phyloP scores from a whole-genome alignment of 64 coral and sea anemone species.

The Trachythela sp. region DNA sequence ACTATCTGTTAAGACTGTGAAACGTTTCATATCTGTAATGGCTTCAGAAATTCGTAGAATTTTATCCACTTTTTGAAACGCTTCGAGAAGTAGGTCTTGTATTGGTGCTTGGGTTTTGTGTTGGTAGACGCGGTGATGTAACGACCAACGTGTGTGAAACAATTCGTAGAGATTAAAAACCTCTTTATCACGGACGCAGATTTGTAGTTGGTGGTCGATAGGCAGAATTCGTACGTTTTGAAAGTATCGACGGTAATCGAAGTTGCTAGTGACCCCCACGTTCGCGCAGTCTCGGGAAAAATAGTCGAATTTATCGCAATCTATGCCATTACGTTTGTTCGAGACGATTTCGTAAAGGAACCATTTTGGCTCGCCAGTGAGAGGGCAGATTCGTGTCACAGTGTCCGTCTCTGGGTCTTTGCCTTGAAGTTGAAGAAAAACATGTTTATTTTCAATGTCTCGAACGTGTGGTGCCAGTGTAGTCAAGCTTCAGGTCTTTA shows the following conservation, averaged over 20 bases:
- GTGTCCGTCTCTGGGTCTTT: not conserved
- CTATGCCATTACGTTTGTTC: constrained; percentile 96
- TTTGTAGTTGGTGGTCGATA: constrained; percentile 66
- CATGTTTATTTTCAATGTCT: not conserved
- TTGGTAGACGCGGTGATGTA: constrained; percentile 85
- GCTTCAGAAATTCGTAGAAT: not conserved
- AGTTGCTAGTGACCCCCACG: constrained; percentile 75
- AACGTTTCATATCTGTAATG: not conserved
- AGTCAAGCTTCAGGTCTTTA: no score
- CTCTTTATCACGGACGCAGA: constrained; percentile 94
- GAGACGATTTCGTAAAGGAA: constrained; percentile 77
- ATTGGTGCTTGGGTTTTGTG: constrained; percentile 91
- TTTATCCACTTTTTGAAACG: not conserved
- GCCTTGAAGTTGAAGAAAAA: not conserved
- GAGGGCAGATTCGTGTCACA: not conserved
- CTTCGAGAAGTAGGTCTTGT: constrained; percentile 44
- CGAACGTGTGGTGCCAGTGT: not conserved
- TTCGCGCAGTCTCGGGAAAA: constrained; percentile 83
- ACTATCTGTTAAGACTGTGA: not conserved
- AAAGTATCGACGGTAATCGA: constrained; percentile 91
- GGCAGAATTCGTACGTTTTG: constrained; percentile 73
- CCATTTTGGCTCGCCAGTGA: not conserved
- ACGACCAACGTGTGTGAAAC: constrained; percentile 77
- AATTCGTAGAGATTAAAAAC: constrained; percentile 87
- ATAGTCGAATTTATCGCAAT: constrained; percentile 96